phyloP scores from a whole-genome alignment of 1,140 invertebrate species.

The Drosophila triauraria region DNA sequence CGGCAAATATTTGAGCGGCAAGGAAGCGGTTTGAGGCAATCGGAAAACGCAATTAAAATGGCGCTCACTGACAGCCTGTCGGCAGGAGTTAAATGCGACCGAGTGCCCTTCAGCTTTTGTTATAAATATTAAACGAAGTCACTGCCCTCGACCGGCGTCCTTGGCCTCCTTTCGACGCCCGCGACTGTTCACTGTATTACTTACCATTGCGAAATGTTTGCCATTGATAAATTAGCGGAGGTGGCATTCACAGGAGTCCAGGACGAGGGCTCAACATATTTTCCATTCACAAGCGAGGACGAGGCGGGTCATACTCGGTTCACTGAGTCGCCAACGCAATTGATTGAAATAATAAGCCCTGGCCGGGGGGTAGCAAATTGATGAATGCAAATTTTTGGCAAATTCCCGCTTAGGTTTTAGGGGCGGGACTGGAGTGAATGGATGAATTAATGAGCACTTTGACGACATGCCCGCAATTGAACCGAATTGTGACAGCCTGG shows the following conservation, averaged over 20 bases:
- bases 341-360: conserved; percentile 46
- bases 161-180: conserved; percentile 52
- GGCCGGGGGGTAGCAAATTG: conserved; percentile 29
- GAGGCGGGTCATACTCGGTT: conserved; percentile 27
- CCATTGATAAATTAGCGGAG: conserved; percentile 46
- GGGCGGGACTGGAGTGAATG: conserved; percentile 30
- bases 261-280: conserved; percentile 18
- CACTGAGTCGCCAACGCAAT: conserved; percentile 15
- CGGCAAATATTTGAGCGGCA: conserved; percentile 45
- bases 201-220: conserved; percentile 34
- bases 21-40: conserved; percentile 24
- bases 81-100: conserved; percentile 55
- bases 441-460: conserved; percentile 73
- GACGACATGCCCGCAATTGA: conserved; percentile 51
- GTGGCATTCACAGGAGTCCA: conserved; percentile 11
- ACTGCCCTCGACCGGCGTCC: conserved; percentile 49
- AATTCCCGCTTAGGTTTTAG: conserved; percentile 17
- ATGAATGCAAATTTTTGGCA: conserved; percentile 37
- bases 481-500: conserved; percentile 43
- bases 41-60: conserved; percentile 69
- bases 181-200: conserved; percentile 9
- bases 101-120: conserved; percentile 59
- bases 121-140: conserved; percentile 75
- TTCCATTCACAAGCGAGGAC: conserved; percentile 28
- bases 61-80: conserved; percentile 28